Base-by-base conservation (phyloP, 2,113 vertebrate genomes). In the Cochlearius cochlearius region DNA sequence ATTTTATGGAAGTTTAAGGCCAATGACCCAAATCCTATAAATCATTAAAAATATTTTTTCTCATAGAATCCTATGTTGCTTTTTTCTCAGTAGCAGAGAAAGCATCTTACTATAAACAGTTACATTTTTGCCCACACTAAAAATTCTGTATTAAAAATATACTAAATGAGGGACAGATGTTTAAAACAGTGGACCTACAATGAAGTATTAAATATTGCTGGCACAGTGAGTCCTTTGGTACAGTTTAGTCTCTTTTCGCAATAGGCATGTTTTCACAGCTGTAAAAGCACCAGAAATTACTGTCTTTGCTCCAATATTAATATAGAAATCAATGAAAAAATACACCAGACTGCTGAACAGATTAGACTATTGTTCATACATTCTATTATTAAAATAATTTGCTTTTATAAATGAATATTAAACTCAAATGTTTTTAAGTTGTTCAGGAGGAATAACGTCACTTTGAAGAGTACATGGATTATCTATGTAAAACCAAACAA, bases 141-240 rank as follows among this genome's bases (percentile, higher is more conserved):
- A 97, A 96, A 82, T 84, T 93, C 92, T 92, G 64, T 64, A 93
- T 96, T 98, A 97, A 97, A 98, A 97, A 97, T 96, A 94, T 4
- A 94, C 69, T 92, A 98, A 98, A 98, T 98, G 96, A 98, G 78
- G 96, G 96, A 96, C 97, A 98, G 98, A 98, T 98, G 97, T 98
- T 97, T 96, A 92, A 97, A 97, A 96, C 52, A 90, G 43, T 53
- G 22, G 64, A 91, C 96, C 94, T 93, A 98, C 96, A 98, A 97
- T 97, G 96, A 98, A 97, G 96, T 90, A 98, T 96, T 98, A 98
- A 98, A 98, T 96, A 97, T 87, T 97, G 94, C 94, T 95, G 96
- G 97, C 97, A 97, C 91, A 92, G 88, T 96, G 93, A 92, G 29
- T 92, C 95, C 67, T 98, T 96, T 97, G 96, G 97, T 97, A 97